Evolutionary conservation across 2,113 vertebrate species (phyloP), one percentile per base, ranked within the genome.

Genomic region (Ibidorhyncha struthersii): DNA sequence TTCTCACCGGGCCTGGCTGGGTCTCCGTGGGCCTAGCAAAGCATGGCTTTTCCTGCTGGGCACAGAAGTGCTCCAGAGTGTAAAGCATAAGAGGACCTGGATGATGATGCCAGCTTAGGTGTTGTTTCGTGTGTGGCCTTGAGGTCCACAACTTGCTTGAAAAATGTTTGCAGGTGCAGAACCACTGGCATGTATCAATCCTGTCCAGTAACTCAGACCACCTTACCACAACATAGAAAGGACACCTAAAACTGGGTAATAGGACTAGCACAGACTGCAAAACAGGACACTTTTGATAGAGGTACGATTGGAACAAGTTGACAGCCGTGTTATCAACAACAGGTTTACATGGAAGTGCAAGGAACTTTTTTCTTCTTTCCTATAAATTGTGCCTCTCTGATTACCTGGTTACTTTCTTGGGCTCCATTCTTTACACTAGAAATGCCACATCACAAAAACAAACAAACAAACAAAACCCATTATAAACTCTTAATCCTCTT

Each of bases 1-100:
- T 4, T 9, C 7, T 21, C 10, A 53, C 22, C 12, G 47, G 14
- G 14, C 18, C 18, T 1, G 0, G 16, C 38, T 30, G n/a, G 27
- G 32, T 45, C 43, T 43, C 23, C 1, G 0, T 8, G 6, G 21
- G 34, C 41, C 16, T 45, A 36, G 30, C 45, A 58, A 78, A 32
- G 47, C 12, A 11, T 19, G 19, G 15, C 19, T 41, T 72, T 66
- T 63, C 55, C 76, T 77, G 12, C 2, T 1, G 1, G 61, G 6
- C 30, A 66, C 29, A 56, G 41, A 50, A 56, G 26, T 29, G 63
- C 45, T 82, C 29, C 45, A 21, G 9, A 66, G 29, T 1, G 4
- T 22, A 69, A 76, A 32, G 27, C 41, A 36, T 0, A 0, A 38
- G 21, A 77, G 38, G 7, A 23, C 18, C 71, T 23, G 40, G 16